Conservation (phyloP, 2,797 vertebrate genomes). For the Rousettus madagascariensis region DNA sequence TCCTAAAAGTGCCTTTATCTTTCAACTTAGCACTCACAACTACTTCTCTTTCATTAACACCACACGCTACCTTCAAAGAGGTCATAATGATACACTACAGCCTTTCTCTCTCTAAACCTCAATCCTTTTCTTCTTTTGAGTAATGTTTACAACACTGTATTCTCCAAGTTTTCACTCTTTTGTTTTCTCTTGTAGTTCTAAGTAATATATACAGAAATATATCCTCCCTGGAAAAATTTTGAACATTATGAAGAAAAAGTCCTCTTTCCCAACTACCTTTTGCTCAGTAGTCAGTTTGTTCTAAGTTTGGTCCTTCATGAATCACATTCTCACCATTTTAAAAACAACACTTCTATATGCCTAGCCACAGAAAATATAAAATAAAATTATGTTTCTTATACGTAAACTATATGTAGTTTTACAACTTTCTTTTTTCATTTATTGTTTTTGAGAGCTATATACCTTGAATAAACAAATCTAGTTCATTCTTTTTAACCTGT, state of each 20-base stretch:
- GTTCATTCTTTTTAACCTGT: constrained; percentile 29
- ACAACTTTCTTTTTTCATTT: neutral
- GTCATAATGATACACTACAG: neutral
- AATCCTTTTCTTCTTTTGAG: neutral
- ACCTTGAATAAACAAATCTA: neutral
- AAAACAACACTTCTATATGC: neutral
- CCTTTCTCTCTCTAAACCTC: neutral
- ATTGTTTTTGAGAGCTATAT: constrained; percentile 9
- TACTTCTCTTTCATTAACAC: neutral
- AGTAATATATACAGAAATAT: constrained; percentile 3
- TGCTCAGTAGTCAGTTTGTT: neutral
- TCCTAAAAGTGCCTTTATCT: neutral
- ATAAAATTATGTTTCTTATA: neutral
- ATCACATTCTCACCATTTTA: neutral
- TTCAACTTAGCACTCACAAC: neutral
- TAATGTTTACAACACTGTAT: neutral
- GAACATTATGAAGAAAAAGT: neutral
- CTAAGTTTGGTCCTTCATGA: neutral
- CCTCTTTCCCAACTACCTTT: neutral
- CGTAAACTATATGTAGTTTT: neutral
- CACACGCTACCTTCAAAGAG: neutral
- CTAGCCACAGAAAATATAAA: neutral
- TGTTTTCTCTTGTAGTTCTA: neutral
- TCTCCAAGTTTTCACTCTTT: constrained; percentile 14
- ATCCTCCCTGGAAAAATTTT: neutral